phyloP scores from a whole-genome alignment of 1,140 invertebrate species.

The Sitophilus oryzae region DNA sequence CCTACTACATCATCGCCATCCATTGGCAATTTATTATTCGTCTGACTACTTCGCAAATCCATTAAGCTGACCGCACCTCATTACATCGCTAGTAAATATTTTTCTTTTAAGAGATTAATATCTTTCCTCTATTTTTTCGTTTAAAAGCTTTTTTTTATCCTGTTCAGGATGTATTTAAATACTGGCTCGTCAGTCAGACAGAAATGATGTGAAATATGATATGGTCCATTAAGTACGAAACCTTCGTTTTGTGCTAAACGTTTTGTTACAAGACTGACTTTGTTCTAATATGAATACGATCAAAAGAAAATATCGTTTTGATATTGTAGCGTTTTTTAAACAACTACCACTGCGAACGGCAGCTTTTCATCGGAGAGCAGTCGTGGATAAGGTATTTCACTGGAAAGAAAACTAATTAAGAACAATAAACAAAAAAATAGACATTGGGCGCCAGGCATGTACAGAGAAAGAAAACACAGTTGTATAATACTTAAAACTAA shows the following conservation, averaged over 20 bases:
- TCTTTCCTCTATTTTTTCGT: slow-evolving; percentile 23
- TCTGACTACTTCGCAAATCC: slow-evolving; percentile 17
- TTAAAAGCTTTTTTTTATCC: slow-evolving; percentile 24
- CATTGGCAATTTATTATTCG: slow-evolving; percentile 1
- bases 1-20: not conserved
- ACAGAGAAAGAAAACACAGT: too few species aligned
- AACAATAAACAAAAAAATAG: too few species aligned
- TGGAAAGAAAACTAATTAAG: too few species aligned
- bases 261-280: not conserved
- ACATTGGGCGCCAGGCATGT: too few species aligned
- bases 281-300: too few species aligned
- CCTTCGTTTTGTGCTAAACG: not conserved
- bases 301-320: too few species aligned
- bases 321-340: too few species aligned
- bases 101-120: slow-evolving; percentile 28
- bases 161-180: slow-evolving; percentile 20
- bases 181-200: slow-evolving; percentile 17
- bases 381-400: too few species aligned
- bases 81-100: slow-evolving; percentile 26
- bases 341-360: too few species aligned
- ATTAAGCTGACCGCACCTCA: slow-evolving; percentile 27
- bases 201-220: slow-evolving; percentile 21
- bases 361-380: too few species aligned
- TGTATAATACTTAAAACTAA: too few species aligned
- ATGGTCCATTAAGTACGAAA: slow-evolving; percentile 16